Evolutionary conservation across 2,888 invertebrate species (phyloP).

Genomic region (Ophonus ardosiacus): DNA sequence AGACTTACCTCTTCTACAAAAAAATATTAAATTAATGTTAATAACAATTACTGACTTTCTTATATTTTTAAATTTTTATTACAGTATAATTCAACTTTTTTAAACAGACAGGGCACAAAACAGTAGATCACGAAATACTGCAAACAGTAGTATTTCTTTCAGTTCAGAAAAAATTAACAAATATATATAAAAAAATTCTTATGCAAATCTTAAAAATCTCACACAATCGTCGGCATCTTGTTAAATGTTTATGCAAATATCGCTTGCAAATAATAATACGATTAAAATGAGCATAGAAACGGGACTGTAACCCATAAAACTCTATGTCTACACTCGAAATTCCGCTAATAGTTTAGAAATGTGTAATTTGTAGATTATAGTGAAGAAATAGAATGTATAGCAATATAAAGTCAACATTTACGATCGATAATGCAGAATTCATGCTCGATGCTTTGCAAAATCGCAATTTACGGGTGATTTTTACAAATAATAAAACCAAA

Average conservation of each 20-base stretch:
- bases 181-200: neutral
- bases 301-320: slow-evolving; percentile 28
- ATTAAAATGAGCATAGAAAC: neutral
- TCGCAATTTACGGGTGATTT: neutral
- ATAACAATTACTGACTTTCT: no score
- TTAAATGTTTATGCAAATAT: slow-evolving; percentile 34
- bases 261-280: slow-evolving; percentile 6
- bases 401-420: slow-evolving; percentile 27
- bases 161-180: neutral
- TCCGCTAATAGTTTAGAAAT: slow-evolving; percentile 14
- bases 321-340: neutral
- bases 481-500: neutral
- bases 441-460: neutral
- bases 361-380: slow-evolving; percentile 21
- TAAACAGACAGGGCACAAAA: neutral
- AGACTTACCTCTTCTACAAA: no score
- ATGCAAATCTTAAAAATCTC: slow-evolving; percentile 24
- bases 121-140: neutral
- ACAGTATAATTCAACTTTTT: no score
- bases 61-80: no score
- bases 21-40: no score
- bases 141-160: neutral
- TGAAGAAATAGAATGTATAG: slow-evolving; percentile 27
- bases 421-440: slow-evolving; percentile 17
- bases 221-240: neutral